phyloP scores from a whole-genome alignment of 2,113 vertebrate species.

The Tretioscincus oriximinensis region DNA sequence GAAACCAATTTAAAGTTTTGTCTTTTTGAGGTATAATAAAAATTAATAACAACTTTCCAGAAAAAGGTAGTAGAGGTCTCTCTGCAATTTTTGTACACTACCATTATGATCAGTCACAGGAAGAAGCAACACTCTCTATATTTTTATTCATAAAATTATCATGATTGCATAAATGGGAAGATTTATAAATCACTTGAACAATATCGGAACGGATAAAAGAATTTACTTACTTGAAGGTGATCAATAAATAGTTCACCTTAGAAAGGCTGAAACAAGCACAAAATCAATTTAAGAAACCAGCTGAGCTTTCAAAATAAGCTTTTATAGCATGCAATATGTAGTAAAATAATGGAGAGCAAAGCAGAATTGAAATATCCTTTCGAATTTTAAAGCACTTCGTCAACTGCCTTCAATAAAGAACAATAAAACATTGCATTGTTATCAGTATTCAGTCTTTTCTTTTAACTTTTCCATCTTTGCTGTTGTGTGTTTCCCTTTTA shows the following conservation, averaged over 20 bases:
- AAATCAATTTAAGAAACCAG: slow-evolving; percentile 22
- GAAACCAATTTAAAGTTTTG: not conserved
- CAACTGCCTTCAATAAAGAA: not conserved
- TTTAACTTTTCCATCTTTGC: not conserved
- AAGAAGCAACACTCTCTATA: not conserved
- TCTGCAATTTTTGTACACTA: not conserved
- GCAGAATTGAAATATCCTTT: not conserved
- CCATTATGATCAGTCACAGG: not conserved
- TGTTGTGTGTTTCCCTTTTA: not conserved
- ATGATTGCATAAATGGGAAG: not conserved
- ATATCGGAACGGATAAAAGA: slow-evolving; percentile 9
- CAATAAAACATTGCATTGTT: not conserved
- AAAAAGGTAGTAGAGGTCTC: not conserved
- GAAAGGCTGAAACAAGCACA: slow-evolving; percentile 14
- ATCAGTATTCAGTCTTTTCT: not conserved
- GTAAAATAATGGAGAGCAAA: not conserved
- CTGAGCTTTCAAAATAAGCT: not conserved
- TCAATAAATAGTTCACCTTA: slow-evolving; percentile 2
- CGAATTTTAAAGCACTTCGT: not conserved
- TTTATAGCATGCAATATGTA: not conserved
- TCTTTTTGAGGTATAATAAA: not conserved
- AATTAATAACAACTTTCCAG: not conserved
- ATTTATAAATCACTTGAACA: slow-evolving; percentile 24
- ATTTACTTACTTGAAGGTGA: slow-evolving; percentile 1
- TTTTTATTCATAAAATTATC: not conserved